These are phyloP conservation scores for Reinhardtius hippoglossoides DNA, from an alignment of 2,113 vertebrate genomes.

Conservation along the genomic window DNA sequence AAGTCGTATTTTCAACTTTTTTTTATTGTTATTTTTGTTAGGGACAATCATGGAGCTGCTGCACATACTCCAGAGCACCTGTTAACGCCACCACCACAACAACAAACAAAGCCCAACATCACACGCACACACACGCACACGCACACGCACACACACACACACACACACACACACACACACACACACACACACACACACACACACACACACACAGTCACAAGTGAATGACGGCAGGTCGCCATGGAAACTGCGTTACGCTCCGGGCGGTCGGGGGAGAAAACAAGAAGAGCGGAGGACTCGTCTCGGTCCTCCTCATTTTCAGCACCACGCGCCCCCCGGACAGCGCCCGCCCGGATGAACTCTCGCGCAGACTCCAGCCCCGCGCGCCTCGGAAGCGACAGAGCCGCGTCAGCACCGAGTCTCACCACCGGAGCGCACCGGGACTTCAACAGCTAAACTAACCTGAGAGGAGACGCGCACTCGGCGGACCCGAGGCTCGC, in stretches of 20 bases:
- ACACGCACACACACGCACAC: conserved; percentile 20
- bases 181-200: conserved; percentile 20
- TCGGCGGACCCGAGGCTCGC: conserved; percentile 30
- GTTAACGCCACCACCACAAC: conserved; percentile 55
- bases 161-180: conserved; percentile 23
- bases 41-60: not conserved
- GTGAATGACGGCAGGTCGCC: conserved; percentile 88
- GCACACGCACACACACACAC: conserved; percentile 16
- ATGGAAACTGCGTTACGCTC: conserved; percentile 89
- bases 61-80: conserved; percentile 59
- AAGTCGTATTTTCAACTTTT: conserved; percentile 20
- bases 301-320: conserved; percentile 80
- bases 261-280: conserved; percentile 83
- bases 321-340: conserved; percentile 85
- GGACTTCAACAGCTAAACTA: conserved; percentile 18
- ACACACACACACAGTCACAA: conserved; percentile 68
- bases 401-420: conserved; percentile 49
- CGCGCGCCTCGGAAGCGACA: conserved; percentile 32
- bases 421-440: conserved; percentile 10
- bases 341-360: conserved; percentile 80
- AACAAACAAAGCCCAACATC: conserved; percentile 7
- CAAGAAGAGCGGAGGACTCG: conserved; percentile 80
- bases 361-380: conserved; percentile 46
- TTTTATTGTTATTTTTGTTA: not conserved
- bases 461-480: conserved; percentile 6